Evolutionary conservation across 2,113 vertebrate genomes (phyloP), one percentile per base, ranked within the genome.

Genomic region (Odontophorus gujanensis): DNA sequence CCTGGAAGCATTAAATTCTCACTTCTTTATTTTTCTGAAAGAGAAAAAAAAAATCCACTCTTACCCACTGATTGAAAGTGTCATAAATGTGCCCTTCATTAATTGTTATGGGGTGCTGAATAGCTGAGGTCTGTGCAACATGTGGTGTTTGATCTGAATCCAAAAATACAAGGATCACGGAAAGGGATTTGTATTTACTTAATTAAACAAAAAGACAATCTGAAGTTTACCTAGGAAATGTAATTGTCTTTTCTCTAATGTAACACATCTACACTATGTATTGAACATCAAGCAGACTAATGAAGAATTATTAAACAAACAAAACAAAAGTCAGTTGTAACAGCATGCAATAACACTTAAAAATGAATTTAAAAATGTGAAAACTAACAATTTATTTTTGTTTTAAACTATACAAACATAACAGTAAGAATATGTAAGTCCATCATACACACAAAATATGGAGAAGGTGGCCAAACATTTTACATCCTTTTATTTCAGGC

Each of bases 41-140:
- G 53, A 76, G 22, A 94, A 75, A 13, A 57, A 30, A 32, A 50
- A 28, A n/a, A 32, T 42, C 24, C 28, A 2, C 62, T 77, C 97
- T 98, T 97, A 99, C 99, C 99, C 99, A 99, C 97, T 98, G 98
- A 97, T 99, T 99, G 87, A 99, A 98, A 4, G 98, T 94, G 51
- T 99, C 98, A 40, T 98, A 98, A 61, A 98, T 76, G 14, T 99
- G 98, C 81, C 98, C 97, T 84, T 99, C 98, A 0, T 96, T 97
- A 75, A 95, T 82, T 40, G 93, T 80, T 13, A 95, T 14, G 40
- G 96, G 81, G 42, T 93, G 94, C 25, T 87, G 94, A 78, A 77
- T 18, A 57, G 36, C 74, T 84, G 97, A 94, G 5, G 21, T 61
- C 28, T 94, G 95, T 67, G 61, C 51, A 78, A 91, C 69, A 43